Conservation (phyloP, 2,113 vertebrate species). For the Helogale parvula region DNA sequence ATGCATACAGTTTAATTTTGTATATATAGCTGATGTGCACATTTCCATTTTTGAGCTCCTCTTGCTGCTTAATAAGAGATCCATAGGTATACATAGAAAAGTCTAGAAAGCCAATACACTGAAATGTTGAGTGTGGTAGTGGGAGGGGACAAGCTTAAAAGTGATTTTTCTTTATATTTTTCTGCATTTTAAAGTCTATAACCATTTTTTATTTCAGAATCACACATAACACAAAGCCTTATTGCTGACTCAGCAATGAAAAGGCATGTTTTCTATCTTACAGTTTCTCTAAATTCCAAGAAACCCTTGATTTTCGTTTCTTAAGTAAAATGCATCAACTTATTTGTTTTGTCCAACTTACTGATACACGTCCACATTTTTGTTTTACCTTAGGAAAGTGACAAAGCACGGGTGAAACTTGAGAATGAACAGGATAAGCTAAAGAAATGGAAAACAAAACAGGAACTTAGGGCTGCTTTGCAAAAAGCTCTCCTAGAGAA, state of each 20-base stretch:
- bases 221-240: not conserved
- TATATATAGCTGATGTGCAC: not conserved
- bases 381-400: slow-evolving; percentile 82
- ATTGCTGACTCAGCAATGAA: not conserved
- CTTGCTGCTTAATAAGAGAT: not conserved
- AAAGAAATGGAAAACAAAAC: slow-evolving; percentile 80
- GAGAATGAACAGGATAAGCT: slow-evolving; percentile 85
- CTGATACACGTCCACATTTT: slow-evolving; percentile 20
- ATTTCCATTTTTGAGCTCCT: not conserved
- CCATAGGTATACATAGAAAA: not conserved
- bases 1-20: not conserved
- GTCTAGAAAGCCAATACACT: not conserved
- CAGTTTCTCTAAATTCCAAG: not conserved
- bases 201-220: not conserved
- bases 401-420: slow-evolving; percentile 80
- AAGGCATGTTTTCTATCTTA: slow-evolving; percentile 23
- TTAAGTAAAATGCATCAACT: not conserved
- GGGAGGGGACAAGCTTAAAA: not conserved
- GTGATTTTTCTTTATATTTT: not conserved
- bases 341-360: not conserved
- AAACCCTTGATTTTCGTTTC: not conserved
- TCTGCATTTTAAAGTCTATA: not conserved
- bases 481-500: slow-evolving; percentile 86
- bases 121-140: not conserved
- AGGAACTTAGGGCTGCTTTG: slow-evolving; percentile 77